Conservation (phyloP, 2,797 vertebrate species). For the Naso thynnoides region DNA sequence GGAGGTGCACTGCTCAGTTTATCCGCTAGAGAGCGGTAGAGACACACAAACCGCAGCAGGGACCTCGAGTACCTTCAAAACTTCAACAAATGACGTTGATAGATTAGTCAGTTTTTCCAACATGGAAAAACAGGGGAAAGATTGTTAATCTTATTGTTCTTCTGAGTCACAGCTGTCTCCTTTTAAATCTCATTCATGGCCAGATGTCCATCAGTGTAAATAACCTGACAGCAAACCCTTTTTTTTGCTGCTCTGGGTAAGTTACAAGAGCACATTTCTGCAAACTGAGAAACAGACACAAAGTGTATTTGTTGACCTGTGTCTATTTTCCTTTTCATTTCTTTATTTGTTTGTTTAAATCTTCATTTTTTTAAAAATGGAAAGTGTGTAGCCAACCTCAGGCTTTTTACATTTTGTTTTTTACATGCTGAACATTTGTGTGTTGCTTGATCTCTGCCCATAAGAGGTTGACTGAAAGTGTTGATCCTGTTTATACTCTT, state of each 20-base stretch:
- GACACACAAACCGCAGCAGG: not conserved
- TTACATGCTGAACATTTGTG: not conserved
- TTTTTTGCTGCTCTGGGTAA: not conserved
- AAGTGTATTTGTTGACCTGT: too few species aligned
- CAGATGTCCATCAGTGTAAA: not conserved
- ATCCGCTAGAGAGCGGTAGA: conserved; percentile 55
- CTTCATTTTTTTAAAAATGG: not conserved
- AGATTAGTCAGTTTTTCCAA: not conserved
- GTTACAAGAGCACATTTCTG: not conserved
- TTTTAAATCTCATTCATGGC: too few species aligned
- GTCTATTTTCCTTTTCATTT: too few species aligned
- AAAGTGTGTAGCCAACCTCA: not conserved
- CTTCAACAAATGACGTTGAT: too few species aligned
- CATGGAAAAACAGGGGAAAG: not conserved
- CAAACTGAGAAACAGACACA: too few species aligned
- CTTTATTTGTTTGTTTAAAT: not conserved
- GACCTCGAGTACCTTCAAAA: not conserved
- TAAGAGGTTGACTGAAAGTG: not conserved
- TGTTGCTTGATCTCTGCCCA: not conserved
- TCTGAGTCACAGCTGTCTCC: too few species aligned
- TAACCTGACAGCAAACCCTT: not conserved
- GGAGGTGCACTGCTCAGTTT: not conserved
- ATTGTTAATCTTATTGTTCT: too few species aligned
- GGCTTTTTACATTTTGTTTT: not conserved
- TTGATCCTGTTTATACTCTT: not conserved